Base-by-base conservation (phyloP, 1,140 invertebrate genomes). In the Drosophila busckii region DNA sequence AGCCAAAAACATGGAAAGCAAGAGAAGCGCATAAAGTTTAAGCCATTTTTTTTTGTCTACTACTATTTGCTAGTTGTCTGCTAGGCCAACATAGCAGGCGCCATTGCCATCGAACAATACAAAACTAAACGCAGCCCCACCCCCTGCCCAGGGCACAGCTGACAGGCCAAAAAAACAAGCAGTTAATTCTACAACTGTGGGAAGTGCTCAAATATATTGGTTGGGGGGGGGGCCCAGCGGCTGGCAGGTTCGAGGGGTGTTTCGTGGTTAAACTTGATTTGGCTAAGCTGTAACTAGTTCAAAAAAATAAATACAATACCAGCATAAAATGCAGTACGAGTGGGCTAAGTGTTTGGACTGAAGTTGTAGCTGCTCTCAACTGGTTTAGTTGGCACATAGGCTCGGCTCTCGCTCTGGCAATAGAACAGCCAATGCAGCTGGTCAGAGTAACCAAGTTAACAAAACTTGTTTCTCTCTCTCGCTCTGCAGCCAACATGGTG, bases 141-240 rank as follows among this genome's bases (percentile, higher is more conserved):
- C 46, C 37, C 49, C 64, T 31, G 25, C 29, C 28, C 28, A 32
- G 16, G 34, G 23, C 41, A 22, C 25, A 38, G 61, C 44, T 53
- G 25, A 52, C 50, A 64, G 65, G 61, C 70, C n/a, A n/a, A n/a
- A n/a, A 60, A 76, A 68, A 63, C 63, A 76, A 62, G 55, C 70
- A 76, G 70, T 76, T 76, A 76, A 76, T 76, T 76, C 76, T 48
- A 45, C 69, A 75, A 75, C 67, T 75, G 53, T 60, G 59, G 56
- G 60, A 67, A 76, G 59, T 65, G 42, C 68, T 23, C 45, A 23
- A 53, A 60, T 65, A 70, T 61, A 70, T 17, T 42, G 53, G 28
- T 15, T 13, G 8, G 9, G 3, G 2, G 32, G 15, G 41, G 9
- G n/a, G 23, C 13, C 5, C 7, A 8, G 10, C 2, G n/a, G 4